Conservation (phyloP, 1,140 invertebrate species). For the Drosophila melanica region DNA sequence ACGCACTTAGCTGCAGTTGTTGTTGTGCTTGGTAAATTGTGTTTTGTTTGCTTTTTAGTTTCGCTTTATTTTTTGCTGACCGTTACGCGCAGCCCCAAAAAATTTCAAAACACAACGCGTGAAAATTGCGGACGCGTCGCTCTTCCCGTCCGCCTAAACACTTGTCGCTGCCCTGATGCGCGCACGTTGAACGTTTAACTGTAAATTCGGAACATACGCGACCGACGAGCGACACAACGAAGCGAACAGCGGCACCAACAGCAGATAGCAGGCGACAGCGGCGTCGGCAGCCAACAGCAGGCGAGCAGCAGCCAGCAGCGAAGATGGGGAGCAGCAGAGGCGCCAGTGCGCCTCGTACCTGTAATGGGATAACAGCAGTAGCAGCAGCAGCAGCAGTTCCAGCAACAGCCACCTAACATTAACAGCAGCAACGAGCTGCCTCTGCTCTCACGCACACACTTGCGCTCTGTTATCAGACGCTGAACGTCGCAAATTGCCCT, state of each 20-base stretch:
- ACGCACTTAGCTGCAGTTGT: slow-evolving; percentile 17
- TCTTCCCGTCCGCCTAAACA: slow-evolving; percentile 71
- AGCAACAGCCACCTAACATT: slow-evolving; percentile 18
- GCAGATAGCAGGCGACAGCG: slow-evolving; percentile 41
- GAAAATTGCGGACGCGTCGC: slow-evolving; percentile 64
- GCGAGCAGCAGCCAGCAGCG: slow-evolving; percentile 41
- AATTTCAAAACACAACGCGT: slow-evolving; percentile 45
- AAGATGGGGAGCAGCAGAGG: slow-evolving; percentile 51
- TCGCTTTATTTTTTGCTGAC: slow-evolving; percentile 32
- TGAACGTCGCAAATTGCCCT: slow-evolving; percentile 29
- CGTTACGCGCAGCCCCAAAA: slow-evolving; percentile 39
- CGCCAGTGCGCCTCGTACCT: slow-evolving; percentile 57
- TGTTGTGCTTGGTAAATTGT: slow-evolving; percentile 2
- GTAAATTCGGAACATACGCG: slow-evolving; percentile 64
- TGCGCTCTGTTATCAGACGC: slow-evolving; percentile 65
- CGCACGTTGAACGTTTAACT: slow-evolving; percentile 77
- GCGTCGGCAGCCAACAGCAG: slow-evolving; percentile 44
- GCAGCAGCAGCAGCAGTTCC: slow-evolving; percentile 37
- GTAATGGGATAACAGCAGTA: slow-evolving; percentile 43
- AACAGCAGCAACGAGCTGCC: slow-evolving; percentile 37
- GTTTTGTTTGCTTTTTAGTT: slow-evolving; percentile 12
- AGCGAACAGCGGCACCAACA: slow-evolving; percentile 24
- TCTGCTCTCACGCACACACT: slow-evolving; percentile 47
- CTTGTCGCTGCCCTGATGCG: slow-evolving; percentile 64
- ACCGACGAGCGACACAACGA: slow-evolving; percentile 13